Base-by-base conservation (phyloP, 2,113 vertebrate genomes). In the Strigops habroptila region DNA sequence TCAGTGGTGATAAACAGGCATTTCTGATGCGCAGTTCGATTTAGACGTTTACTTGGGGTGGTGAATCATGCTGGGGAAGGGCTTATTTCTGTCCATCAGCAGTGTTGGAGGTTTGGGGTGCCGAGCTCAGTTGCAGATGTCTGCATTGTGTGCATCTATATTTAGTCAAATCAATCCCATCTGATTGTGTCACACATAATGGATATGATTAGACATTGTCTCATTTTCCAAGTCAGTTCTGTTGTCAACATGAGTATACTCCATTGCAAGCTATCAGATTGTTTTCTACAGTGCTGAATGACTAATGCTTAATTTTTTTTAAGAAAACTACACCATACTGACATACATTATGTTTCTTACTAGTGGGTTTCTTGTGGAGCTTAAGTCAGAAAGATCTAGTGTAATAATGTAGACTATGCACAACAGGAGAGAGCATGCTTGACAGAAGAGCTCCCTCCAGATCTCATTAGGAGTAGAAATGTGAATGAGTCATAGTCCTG, bases 121-220 rank as follows among this genome's bases (percentile, higher is more conserved):
- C 84, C 9, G n/a, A 64, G 62, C 76, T 64, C 39, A 62, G 57
- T 79, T 95, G 86, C 94, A 97, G 96, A 95, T 97, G 95, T 93
- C 74, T 95, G 74, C 67, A 95, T 93, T 95, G 91, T 95, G 33
- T 82, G 22, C 11, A 21, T 89, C 93, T 95, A 89, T 95, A 91
- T 95, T 95, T 97, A 93, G 95, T 78, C 43, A 91, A 77, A 86
- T 93, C 79, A 96, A 83, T 96, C 14, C 31, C 51, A 24, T 94
- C 79, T 71, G 75, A 96, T 96, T 97, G 95, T 97, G 76, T 88
- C 64, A 86, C 51, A 83, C 71, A 97, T 86, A 97, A 96, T 83
- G 52, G 94, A 27, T 90, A 46, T 97, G 96, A 96, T 96, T 96
- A 95, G 53, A 46, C 39, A 81, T 77, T 83, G 88, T 94, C 73